phyloP scores from a whole-genome alignment of 2,113 vertebrate genomes.

The Telmatochromis sp. region DNA sequence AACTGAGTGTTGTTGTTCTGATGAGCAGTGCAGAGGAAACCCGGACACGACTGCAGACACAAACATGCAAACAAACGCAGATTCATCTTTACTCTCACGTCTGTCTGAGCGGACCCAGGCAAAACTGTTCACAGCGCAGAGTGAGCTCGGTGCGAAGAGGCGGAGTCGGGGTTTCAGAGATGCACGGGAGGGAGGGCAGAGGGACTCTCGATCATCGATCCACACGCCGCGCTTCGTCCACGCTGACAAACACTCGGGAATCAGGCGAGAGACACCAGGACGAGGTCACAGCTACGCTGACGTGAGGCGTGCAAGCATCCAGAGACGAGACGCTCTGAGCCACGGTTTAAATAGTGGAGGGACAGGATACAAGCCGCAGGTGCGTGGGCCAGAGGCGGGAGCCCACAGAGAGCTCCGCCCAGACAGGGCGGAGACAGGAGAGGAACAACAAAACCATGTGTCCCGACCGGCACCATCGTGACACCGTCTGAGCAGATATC shows the following conservation, averaged over 20 bases:
- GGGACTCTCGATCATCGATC: not conserved
- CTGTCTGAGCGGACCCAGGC: accelerated
- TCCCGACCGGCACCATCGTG: not conserved
- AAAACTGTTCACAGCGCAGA: not conserved
- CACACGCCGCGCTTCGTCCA: not conserved
- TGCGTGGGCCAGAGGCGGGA: not conserved
- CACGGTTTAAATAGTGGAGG: accelerated
- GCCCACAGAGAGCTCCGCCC: not conserved
- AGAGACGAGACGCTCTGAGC: not conserved
- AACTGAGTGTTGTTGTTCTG: not conserved
- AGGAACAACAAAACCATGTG: not conserved
- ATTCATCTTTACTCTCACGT: not conserved
- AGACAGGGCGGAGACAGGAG: not conserved
- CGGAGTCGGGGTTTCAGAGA: not conserved
- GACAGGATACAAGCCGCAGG: not conserved
- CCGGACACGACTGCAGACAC: accelerated
- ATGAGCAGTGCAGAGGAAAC: not conserved
- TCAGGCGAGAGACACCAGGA: not conserved
- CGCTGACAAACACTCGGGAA: not conserved
- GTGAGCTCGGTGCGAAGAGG: not conserved
- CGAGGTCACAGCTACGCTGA: not conserved
- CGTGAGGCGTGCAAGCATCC: not conserved
- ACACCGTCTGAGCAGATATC: not conserved
- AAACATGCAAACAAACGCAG: not conserved
- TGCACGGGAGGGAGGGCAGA: not conserved